Evolutionary conservation across 1,140 invertebrate species (phyloP), one percentile per base, ranked within the genome.

Genomic region (Brachionus rotundiformis): DNA sequence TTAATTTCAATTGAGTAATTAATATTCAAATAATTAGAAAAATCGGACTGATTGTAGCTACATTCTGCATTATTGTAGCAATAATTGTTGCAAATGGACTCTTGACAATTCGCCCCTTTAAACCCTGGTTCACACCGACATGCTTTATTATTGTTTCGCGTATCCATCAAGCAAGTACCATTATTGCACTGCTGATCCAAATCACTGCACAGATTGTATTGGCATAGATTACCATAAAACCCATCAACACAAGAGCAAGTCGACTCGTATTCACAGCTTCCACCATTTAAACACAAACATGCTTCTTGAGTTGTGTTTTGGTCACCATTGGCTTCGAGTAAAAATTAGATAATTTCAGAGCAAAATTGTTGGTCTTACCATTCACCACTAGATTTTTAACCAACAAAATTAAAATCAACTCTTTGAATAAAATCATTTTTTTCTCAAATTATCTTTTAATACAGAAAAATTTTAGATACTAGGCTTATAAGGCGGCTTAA

Each of bases 61-160:
- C 76, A 79, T 39, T 10, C 5, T 3, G 47, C 76, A 39, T 41
- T 19, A 29, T 79, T 79, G 31, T 79, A 63, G 36, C 76, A 79
- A 41, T 79, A 79, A 25, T 79, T 27, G 0, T 13, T 10, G 4
- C 76, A 79, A 33, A 59, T 39, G 8, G 10, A 19, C 7, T 23
- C 19, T 19, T 79, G 47, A 63, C 76, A 79, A 6, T 36, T 23
- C 8, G 47, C 76, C n/a, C 76, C 76, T 13, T 23, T 29, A 33
- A 59, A 25, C 4, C n/a, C 16, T n/a, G 76, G 59, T 23, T 33
- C 7, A 6, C 76, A 79, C 31, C 25, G 16, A 25, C 76, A 79
- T 36, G 23, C 16, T 19, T 19, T 31, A 59, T 0, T 19, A 39
- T 27, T 33, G 47, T 59, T n/a, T 59, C 19, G 27, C 4, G 59